phyloP scores from a whole-genome alignment of 1,140 invertebrate species.

The Condylostylus longicornis region DNA sequence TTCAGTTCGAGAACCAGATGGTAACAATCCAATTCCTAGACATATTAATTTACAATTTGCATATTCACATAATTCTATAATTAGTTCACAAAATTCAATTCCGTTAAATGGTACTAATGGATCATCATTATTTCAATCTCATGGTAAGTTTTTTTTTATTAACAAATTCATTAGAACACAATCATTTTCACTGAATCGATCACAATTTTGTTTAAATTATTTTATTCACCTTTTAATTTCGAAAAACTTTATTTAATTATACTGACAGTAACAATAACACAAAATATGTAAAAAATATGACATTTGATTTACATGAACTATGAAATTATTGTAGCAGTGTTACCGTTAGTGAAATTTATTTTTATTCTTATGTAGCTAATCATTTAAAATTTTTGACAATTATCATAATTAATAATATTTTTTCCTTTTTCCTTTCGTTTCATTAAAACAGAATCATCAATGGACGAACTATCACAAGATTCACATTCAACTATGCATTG shows the following conservation, averaged over 20 bases:
- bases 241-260: neutral
- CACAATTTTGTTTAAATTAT: neutral
- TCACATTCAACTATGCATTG: constrained; percentile 64
- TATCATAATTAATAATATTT: too few species aligned
- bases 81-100: constrained; percentile 50
- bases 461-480: constrained; percentile 67
- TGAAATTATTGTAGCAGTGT: neutral
- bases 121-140: constrained; percentile 24
- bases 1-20: constrained; percentile 33
- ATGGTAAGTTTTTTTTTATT: constrained; percentile 17
- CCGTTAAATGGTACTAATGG: constrained; percentile 36
- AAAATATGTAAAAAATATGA: too few species aligned
- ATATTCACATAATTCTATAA: constrained; percentile 67
- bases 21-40: constrained; percentile 44
- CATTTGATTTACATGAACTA: neutral
- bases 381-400: too few species aligned
- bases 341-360: neutral
- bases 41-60: constrained; percentile 71
- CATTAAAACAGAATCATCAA: constrained; percentile 60
- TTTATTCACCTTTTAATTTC: neutral
- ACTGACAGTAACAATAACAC: neutral
- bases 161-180: neutral
- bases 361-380: neutral
- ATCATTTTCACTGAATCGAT: neutral
- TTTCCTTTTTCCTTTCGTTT: constrained; percentile 29